Conservation (phyloP, 2,797 vertebrate genomes). For the Sternotherus odoratus region DNA sequence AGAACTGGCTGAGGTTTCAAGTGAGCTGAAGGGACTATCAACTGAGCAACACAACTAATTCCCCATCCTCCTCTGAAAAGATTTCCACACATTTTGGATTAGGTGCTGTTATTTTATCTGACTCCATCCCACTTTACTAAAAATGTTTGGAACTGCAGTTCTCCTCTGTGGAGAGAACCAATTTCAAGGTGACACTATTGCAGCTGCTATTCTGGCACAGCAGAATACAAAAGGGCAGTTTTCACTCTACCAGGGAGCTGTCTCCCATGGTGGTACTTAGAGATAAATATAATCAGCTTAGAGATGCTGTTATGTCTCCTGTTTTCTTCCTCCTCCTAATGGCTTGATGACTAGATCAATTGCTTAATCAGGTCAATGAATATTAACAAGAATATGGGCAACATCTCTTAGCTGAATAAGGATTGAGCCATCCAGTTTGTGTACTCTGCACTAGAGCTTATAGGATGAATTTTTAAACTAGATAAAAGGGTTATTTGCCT, state of each 20-base stretch:
- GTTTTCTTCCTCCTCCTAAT: neutral
- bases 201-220: neutral
- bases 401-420: neutral
- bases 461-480: constrained; percentile 8
- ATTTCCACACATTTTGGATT: neutral
- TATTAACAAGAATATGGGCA: constrained; percentile 26
- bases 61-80: neutral
- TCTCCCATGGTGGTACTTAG: neutral
- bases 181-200: neutral
- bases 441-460: neutral
- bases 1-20: neutral
- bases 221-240: neutral
- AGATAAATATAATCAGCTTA: neutral
- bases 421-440: neutral
- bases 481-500: neutral
- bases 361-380: neutral
- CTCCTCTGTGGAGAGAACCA: neutral
- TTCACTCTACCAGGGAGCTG: neutral
- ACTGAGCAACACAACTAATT: neutral
- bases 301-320: neutral
- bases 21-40: neutral
- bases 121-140: neutral
- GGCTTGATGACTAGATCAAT: neutral
- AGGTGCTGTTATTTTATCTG: neutral
- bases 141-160: neutral